These are phyloP conservation scores for Gallinago undulata DNA, from an alignment of 2,113 vertebrate species.

Conservation along the genomic window DNA sequence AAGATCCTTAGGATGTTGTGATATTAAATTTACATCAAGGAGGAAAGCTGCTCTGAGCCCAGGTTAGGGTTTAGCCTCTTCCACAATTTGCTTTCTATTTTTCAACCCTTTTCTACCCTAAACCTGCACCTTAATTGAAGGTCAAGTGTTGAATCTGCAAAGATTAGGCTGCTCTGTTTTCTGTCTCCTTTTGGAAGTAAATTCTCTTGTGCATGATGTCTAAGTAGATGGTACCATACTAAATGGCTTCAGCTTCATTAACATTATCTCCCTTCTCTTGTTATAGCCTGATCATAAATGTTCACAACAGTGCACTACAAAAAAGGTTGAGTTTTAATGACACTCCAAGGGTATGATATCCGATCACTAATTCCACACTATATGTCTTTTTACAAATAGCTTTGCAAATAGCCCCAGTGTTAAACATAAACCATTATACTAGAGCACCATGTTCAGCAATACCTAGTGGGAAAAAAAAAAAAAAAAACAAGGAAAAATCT, in stretches of 20 bases:
- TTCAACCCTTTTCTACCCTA: not conserved
- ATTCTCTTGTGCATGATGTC: conserved; percentile 21
- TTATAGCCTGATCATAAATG: conserved; percentile 68
- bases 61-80: not conserved
- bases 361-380: conserved; percentile 33
- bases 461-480: not conserved
- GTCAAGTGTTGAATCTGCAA: not conserved
- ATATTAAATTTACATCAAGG: not conserved
- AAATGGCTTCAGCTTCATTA: conserved; percentile 64
- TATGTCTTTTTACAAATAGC: conserved; percentile 32
- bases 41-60: not conserved
- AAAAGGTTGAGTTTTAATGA: conserved; percentile 50
- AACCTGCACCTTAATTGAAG: not conserved
- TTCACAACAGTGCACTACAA: conserved; percentile 59
- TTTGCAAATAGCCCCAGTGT: conserved; percentile 32
- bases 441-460: not conserved
- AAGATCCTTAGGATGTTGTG: not conserved
- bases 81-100: not conserved
- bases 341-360: conserved; percentile 32
- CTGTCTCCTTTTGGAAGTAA: conserved; percentile 40
- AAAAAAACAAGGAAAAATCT: not conserved
- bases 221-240: conserved; percentile 50
- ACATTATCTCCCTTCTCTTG: conserved; percentile 53
- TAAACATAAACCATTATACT: conserved; percentile 46
- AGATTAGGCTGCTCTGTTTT: conserved; percentile 14